Conservation (phyloP, 2,113 vertebrate genomes). For the Callithrix jacchus region DNA sequence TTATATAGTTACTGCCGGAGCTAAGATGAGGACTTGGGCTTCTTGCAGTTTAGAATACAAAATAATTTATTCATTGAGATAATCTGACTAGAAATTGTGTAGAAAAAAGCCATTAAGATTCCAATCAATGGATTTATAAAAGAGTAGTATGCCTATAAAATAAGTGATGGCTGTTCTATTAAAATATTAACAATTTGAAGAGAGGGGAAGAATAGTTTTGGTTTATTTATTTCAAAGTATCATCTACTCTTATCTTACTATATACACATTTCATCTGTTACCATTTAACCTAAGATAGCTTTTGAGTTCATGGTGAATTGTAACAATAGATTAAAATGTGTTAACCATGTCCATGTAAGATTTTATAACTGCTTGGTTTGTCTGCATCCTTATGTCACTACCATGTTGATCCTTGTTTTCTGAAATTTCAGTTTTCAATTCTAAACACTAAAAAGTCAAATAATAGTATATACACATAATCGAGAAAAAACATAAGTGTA, state of each 20-base stretch:
- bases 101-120: slow-evolving; percentile 7
- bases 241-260: not conserved
- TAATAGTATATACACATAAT: not conserved
- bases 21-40: not conserved
- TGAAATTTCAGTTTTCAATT: slow-evolving; percentile 36
- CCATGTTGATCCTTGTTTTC: not conserved
- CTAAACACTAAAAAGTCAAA: not conserved
- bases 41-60: not conserved
- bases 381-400: not conserved
- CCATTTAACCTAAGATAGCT: slow-evolving; percentile 4
- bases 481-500: not conserved
- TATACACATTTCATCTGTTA: not conserved
- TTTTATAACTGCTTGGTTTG: not conserved
- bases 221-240: not conserved
- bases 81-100: not conserved
- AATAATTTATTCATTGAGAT: not conserved
- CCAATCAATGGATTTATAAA: not conserved
- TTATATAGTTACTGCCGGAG: not conserved
- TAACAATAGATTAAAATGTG: not conserved
- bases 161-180: not conserved
- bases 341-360: not conserved
- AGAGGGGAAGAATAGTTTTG: not conserved
- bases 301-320: not conserved
- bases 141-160: not conserved
- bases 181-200: not conserved